Evolutionary conservation across 2,888 invertebrate species (phyloP), one percentile per base, ranked within the genome.

Genomic region (Schrankia costaestrigalis): DNA sequence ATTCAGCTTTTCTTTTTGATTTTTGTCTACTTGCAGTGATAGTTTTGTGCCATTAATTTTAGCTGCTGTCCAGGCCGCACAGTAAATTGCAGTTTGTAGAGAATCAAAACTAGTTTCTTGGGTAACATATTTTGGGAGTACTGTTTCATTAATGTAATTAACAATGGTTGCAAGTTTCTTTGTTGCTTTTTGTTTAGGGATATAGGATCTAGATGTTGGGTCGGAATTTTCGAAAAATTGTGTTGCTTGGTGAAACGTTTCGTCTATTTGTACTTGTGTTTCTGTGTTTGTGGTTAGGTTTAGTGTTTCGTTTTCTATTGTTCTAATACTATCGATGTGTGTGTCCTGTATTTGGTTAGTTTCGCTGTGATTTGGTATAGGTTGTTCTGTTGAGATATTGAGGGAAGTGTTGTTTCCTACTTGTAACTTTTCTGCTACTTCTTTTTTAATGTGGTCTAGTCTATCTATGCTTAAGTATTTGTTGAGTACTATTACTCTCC

Each of bases 161-260:
- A 26, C 6, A 9, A 14, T 26, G 3, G 1, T 1, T 9, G 26
- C 13, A 13, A 26, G 26, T 26, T 26, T 26, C 15, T 13, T 26
- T 14, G 26, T n/a, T 14, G 26, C 3, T 26, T 26, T 26, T n/a
- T 26, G 26, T 26, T 26, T 26, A n/a, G 26, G 26, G 1, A 26
- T 26, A 14, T 26, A n/a, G n/a, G n/a, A n/a, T n/a, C n/a, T n/a
- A n/a, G n/a, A n/a, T n/a, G n/a, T 26, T 2, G 26, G 26, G 1
- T 26, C 14, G 1, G 14, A 9, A n/a, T 26, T 14, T 26, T n/a
- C n/a, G n/a, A 10, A 26, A 14, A 14, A 14, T 14, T 26, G 3
- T n/a, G 8, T 8, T 13, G n/a, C n/a, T 11, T 26, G 19, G 7
- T 3, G 3, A 9, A 19, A 19, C 2, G 19, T 19, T 19, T 19